A percentile compares a stretch with the other conserved stretches of the same genome.
Conservation (phyloP, 1,140 invertebrate genomes). For the Euwallacea fornicatus region DNA sequence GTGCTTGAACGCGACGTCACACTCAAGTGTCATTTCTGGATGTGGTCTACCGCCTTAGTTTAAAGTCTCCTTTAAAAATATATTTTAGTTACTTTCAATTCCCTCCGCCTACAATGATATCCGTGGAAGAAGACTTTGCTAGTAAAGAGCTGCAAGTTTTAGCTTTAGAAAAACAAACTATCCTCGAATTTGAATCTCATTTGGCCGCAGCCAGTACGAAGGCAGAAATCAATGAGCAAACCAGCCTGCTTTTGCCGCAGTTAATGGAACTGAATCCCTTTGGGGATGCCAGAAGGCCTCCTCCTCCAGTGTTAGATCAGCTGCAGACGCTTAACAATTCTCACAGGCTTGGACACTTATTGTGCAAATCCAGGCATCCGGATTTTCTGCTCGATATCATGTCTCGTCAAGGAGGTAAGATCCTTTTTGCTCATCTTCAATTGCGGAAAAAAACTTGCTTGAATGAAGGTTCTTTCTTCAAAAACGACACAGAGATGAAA, state of each 20-base stretch:
- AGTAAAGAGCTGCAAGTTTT: conserved; percentile 62
- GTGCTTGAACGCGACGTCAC: neutral
- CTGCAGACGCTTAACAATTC: conserved; percentile 77
- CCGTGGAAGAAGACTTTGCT: conserved; percentile 48
- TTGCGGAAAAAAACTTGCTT: too few species aligned
- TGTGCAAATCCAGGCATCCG: conserved; percentile 87
- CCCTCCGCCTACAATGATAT: conserved; percentile 69
- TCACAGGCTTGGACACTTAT: conserved; percentile 83
- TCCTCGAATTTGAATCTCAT: conserved; percentile 92
- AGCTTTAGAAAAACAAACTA: conserved; percentile 76
- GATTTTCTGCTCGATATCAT: conserved; percentile 94
- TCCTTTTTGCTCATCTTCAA: neutral
- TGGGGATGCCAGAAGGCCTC: conserved; percentile 79
- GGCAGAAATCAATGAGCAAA: conserved; percentile 87
- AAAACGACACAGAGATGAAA: too few species aligned
- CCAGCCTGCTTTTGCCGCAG: conserved; percentile 82
- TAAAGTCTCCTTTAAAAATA: neutral
- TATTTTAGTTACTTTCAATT: conserved; percentile 65
- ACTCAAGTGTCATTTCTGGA: too few species aligned
- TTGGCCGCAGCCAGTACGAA: conserved; percentile 86
- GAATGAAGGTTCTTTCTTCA: too few species aligned
- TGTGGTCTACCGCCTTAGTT: too few species aligned
- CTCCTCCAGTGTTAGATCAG: conserved; percentile 74
- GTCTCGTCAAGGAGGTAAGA: conserved; percentile 70
- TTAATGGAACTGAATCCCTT: conserved; percentile 78